These are phyloP conservation scores for Oreochromis aureus DNA, from an alignment of 2,113 vertebrate species.

Conservation along the genomic window DNA sequence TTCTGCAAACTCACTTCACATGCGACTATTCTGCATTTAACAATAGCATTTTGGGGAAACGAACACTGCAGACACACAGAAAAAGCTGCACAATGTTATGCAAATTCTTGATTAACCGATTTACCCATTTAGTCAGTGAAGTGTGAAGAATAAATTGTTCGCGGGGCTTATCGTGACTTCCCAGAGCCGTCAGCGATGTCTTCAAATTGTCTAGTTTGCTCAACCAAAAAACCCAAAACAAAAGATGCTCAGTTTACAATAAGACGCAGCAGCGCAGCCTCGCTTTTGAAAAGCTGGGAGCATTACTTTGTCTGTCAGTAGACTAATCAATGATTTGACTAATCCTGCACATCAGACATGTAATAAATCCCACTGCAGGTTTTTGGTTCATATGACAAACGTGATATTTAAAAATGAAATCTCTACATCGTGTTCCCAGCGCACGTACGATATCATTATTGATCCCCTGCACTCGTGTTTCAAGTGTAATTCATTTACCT, in stretches of 20 bases:
- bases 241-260: neutral
- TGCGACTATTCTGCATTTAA: neutral
- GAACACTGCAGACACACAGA: neutral
- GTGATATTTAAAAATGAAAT: rapidly evolving
- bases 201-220: neutral
- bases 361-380: neutral
- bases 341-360: neutral
- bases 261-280: neutral
- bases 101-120: neutral
- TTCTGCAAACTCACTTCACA: constrained; percentile 27
- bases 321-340: neutral
- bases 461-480: neutral
- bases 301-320: neutral
- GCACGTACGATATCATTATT: neutral
- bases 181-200: neutral
- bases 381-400: neutral
- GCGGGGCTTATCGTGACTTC: neutral
- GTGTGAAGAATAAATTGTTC: neutral
- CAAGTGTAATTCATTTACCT: neutral
- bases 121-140: neutral
- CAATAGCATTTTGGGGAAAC: neutral
- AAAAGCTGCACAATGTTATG: neutral
- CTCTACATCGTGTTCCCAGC: neutral
- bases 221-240: neutral
- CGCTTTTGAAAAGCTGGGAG: neutral